Conservation (phyloP, 2,797 vertebrate genomes). For the Cryptoblepharus egeriae region DNA sequence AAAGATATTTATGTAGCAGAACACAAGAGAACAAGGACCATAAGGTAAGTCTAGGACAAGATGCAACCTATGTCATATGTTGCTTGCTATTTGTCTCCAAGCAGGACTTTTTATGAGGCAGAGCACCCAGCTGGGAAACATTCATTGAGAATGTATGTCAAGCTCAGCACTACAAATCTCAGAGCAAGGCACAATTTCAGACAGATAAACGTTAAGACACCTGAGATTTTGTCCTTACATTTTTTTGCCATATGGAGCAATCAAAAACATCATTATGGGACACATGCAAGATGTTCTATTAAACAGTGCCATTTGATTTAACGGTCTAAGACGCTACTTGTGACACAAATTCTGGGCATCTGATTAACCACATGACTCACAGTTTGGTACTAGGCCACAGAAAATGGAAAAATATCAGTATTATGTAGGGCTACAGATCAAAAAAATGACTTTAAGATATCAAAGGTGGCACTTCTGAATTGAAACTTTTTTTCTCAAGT, state of each 20-base stretch:
- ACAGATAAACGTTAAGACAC: conserved; percentile 16
- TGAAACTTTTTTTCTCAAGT: not conserved
- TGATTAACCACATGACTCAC: not conserved
- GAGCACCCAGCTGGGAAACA: conserved; percentile 25
- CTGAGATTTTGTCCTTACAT: conserved; percentile 21
- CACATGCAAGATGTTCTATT: conserved; percentile 24
- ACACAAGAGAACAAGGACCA: conserved; percentile 7
- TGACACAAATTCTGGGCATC: not conserved
- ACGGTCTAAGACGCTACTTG: conserved; percentile 14
- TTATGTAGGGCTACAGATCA: not conserved
- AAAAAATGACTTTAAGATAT: not conserved
- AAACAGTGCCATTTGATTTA: conserved; percentile 27
- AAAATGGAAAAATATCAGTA: not conserved
- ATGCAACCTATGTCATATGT: not conserved
- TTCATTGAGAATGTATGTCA: conserved; percentile 22
- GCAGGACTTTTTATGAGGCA: conserved; percentile 14
- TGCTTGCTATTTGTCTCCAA: conserved; percentile 10
- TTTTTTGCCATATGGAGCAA: conserved; percentile 27
- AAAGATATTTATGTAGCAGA: not conserved
- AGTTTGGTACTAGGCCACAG: not conserved
- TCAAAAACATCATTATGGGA: conserved; percentile 30
- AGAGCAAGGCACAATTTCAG: not conserved
- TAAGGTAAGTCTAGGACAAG: not conserved
- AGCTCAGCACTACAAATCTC: conserved; percentile 30
- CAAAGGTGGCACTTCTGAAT: not conserved